phyloP scores from a whole-genome alignment of 2,888 invertebrate genomes.

The Drosophila sordidula region DNA sequence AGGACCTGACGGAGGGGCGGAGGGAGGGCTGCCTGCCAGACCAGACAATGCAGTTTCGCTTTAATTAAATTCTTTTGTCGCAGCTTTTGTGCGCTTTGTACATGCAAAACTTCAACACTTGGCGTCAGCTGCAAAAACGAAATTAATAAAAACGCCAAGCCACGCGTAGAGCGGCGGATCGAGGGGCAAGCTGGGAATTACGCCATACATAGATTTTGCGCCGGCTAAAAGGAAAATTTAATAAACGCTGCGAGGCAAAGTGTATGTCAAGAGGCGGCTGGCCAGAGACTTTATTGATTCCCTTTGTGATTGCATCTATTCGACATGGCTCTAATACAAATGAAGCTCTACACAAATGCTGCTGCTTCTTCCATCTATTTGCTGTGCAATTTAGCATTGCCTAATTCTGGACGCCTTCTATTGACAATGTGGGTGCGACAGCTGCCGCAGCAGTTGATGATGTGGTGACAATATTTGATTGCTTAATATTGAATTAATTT shows the following conservation, averaged over 20 bases:
- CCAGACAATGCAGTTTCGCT: constrained; percentile 62
- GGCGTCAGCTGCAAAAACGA: constrained; percentile 50
- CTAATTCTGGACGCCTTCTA: constrained; percentile 57
- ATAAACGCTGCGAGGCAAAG: constrained; percentile 3
- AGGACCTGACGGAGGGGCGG: not conserved
- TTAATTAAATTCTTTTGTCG: constrained; percentile 78
- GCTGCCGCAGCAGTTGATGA: constrained; percentile 70
- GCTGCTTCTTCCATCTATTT: constrained; percentile 31
- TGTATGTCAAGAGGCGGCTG: constrained; percentile 4
- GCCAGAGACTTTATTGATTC: constrained; percentile 22
- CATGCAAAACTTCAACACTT: constrained; percentile 67
- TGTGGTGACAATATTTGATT: constrained; percentile 80
- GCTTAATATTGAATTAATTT: constrained; percentile 79
- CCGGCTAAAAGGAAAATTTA: not conserved
- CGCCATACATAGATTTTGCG: constrained; percentile 20
- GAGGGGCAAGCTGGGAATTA: constrained; percentile 1
- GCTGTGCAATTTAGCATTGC: constrained; percentile 65
- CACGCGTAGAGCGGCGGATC: constrained; percentile 40
- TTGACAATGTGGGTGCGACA: constrained; percentile 30
- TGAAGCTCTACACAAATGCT: constrained; percentile 19
- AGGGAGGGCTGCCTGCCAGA: not conserved
- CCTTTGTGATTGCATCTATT: constrained; percentile 46
- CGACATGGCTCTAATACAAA: constrained; percentile 36
- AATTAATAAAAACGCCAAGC: constrained; percentile 66
- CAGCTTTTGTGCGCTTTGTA: constrained; percentile 49